Conservation (phyloP, 2,888 invertebrate species). For the Agrilus biguttatus region DNA sequence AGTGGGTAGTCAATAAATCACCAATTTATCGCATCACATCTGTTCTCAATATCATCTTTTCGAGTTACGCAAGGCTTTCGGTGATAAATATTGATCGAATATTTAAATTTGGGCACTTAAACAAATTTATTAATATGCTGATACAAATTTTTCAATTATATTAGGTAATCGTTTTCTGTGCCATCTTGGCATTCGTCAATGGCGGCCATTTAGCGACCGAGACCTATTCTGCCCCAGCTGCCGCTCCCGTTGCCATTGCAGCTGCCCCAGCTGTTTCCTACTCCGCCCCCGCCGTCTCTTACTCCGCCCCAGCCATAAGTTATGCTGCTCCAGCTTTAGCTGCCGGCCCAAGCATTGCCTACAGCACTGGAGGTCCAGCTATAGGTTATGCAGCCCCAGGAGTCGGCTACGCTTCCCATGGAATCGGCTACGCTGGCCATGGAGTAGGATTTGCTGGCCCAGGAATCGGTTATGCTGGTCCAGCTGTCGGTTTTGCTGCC, state of each 20-base stretch:
- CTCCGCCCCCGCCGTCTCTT: not conserved
- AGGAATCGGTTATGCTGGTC: slow-evolving; percentile 7
- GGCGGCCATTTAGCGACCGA: slow-evolving; percentile 38
- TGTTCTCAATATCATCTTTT: too few species aligned
- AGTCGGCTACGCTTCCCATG: slow-evolving; percentile 47
- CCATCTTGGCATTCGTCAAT: slow-evolving; percentile 40
- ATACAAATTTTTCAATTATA: slow-evolving; percentile 10
- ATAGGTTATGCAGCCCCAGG: slow-evolving; percentile 13
- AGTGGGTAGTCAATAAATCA: too few species aligned
- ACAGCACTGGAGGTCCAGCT: slow-evolving; percentile 26
- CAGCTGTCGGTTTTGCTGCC: slow-evolving; percentile 11
- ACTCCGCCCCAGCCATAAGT: slow-evolving; percentile 6
- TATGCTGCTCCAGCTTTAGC: slow-evolving; percentile 9
- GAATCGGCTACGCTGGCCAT: slow-evolving; percentile 22
- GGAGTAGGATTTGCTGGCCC: slow-evolving; percentile 27
- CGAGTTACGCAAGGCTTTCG: too few species aligned
- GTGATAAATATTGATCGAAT: too few species aligned
- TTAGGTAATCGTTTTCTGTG: slow-evolving; percentile 38
- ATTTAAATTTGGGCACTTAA: too few species aligned
- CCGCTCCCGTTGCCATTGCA: slow-evolving; percentile 27
- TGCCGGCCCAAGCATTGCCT: slow-evolving; percentile 27
- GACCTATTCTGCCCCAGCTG: slow-evolving; percentile 20
- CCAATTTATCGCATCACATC: too few species aligned
- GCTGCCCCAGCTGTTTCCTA: slow-evolving; percentile 9
- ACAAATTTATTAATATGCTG: too few species aligned